phyloP scores from a whole-genome alignment of 1,140 invertebrate genomes.

The Probaryconus sp. region DNA sequence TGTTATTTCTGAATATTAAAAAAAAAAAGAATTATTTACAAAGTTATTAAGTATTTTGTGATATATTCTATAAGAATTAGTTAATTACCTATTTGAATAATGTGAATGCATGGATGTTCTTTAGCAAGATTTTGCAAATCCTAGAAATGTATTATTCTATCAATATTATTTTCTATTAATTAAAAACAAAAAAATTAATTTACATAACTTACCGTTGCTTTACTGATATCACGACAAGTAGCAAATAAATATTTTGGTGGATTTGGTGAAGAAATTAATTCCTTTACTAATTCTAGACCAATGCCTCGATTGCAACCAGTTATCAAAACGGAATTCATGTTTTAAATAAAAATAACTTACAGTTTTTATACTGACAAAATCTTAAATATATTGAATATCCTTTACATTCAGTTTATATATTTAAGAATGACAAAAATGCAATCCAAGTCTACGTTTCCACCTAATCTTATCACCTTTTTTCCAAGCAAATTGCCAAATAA shows the following conservation, averaged over 20 bases:
- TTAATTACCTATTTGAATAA: constrained; percentile 83
- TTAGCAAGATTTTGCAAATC: constrained; percentile 81
- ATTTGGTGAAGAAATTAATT: constrained; percentile 78
- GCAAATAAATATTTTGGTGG: constrained; percentile 84
- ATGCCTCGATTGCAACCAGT: constrained; percentile 93
- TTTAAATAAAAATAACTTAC: no score
- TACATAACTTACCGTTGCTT: constrained; percentile 80
- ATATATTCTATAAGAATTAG: no score
- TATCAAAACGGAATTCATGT: constrained; percentile 89
- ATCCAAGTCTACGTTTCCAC: no score
- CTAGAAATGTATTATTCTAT: constrained; percentile 75
- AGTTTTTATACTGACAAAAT: no score
- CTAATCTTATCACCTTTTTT: no score
- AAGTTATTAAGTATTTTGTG: constrained; percentile 3
- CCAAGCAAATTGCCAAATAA: no score
- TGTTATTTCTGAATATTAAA: constrained; percentile 81
- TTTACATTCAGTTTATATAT: no score
- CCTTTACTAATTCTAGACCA: constrained; percentile 89
- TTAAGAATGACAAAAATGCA: no score
- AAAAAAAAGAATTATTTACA: background rate
- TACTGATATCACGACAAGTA: constrained; percentile 83
- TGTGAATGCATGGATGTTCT: constrained; percentile 81
- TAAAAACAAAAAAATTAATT: constrained; percentile 3
- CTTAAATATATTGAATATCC: background rate
- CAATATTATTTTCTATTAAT: constrained; percentile 5